These are phyloP conservation scores for Agrochola circellaris DNA, from an alignment of 2,888 invertebrate genomes.

Conservation along the genomic window DNA sequence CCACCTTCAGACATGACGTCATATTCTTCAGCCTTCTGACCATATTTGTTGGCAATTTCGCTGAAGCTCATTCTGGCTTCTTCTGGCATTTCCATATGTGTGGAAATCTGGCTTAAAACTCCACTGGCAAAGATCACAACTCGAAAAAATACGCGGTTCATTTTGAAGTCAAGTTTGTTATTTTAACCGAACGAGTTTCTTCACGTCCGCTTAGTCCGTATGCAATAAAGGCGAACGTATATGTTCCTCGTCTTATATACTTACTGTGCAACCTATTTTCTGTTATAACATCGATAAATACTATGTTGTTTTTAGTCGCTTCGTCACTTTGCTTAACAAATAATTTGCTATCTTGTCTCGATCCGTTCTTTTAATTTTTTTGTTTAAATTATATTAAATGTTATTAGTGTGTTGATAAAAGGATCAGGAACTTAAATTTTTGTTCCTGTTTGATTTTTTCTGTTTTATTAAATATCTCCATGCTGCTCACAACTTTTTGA, in stretches of 20 bases:
- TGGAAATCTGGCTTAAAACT: conserved; percentile 9
- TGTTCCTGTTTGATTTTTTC: not conserved
- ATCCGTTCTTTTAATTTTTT: not conserved
- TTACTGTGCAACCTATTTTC: conserved; percentile 47
- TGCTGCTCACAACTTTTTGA: not conserved
- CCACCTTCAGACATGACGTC: conserved; percentile 72
- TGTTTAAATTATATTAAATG: not conserved
- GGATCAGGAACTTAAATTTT: not conserved
- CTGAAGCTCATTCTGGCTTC: conserved; percentile 70
- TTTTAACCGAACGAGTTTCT: conserved; percentile 29
- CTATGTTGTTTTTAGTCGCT: not conserved
- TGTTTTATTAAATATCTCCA: not conserved
- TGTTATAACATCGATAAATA: conserved; percentile 1
- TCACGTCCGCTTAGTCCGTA: conserved; percentile 19
- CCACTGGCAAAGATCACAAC: conserved; percentile 26
- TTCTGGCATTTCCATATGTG: conserved; percentile 58
- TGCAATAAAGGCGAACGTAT: conserved; percentile 49
- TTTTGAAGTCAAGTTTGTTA: conserved; percentile 29
- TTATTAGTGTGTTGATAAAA: conserved; percentile 1
- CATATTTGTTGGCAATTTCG: conserved; percentile 72
- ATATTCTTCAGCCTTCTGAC: conserved; percentile 68
- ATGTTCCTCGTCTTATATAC: conserved; percentile 56
- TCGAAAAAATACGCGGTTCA: conserved; percentile 28
- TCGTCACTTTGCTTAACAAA: not conserved
- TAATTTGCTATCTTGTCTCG: not conserved